phyloP scores from a whole-genome alignment of 2,113 vertebrate genomes.

The Urocolius indicus region DNA sequence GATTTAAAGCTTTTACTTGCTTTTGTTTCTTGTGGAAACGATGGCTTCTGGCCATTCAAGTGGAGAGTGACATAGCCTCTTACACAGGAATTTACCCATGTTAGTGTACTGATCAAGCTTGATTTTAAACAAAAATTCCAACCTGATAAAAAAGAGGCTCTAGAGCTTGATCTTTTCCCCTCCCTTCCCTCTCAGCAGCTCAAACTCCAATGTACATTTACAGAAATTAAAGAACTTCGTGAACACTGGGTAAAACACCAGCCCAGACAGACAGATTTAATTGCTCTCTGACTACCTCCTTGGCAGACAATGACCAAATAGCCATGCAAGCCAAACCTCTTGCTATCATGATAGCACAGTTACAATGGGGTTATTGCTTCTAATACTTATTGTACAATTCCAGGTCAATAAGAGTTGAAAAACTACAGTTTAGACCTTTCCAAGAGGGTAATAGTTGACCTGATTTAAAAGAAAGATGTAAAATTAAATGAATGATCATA shows the following conservation, averaged over 20 bases:
- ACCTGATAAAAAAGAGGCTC: background rate
- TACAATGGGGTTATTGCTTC: slow-evolving; percentile 8
- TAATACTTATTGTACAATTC: background rate
- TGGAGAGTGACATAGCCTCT: slow-evolving; percentile 19
- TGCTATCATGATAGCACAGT: background rate
- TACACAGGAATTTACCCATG: slow-evolving; percentile 18
- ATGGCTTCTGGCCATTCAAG: slow-evolving; percentile 57
- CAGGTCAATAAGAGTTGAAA: background rate
- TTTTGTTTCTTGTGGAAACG: slow-evolving; percentile 66
- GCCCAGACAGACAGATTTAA: background rate
- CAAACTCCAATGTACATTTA: background rate
- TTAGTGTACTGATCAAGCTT: background rate
- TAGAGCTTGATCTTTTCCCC: background rate
- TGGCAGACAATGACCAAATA: slow-evolving; percentile 30
- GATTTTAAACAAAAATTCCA: slow-evolving; percentile 16
- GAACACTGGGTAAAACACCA: background rate
- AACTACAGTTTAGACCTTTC: background rate
- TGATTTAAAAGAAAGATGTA: background rate
- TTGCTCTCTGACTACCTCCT: background rate
- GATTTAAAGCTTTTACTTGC: slow-evolving; percentile 71
- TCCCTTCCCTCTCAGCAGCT: background rate
- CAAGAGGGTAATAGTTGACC: background rate
- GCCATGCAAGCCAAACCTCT: background rate
- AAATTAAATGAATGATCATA: background rate
- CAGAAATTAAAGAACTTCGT: background rate